Base-by-base conservation (phyloP, 2,113 vertebrate genomes). In the Fregata magnificens region DNA sequence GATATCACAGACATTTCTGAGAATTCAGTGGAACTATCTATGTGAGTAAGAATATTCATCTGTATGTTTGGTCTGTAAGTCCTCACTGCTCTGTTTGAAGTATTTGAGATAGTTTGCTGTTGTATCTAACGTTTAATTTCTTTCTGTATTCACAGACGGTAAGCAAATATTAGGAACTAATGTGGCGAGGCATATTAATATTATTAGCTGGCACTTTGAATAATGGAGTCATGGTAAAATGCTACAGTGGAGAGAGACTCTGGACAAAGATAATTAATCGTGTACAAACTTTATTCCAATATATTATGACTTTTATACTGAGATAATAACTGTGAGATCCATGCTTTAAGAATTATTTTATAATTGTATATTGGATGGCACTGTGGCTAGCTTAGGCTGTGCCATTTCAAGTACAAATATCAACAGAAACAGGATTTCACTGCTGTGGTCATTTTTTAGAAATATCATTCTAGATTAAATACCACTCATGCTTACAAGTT, bases 81-180 rank as follows among this genome's bases (percentile, higher is more conserved):
- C 73, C 79, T 83, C 62, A 82, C 44, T 71, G 69, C 36, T 92
- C 62, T n/a, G 16, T 92, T 92, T 96, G 92, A 95, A 91, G 59
- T 88, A 86, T 90, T 61, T 90, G 83, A 92, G 69, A 36, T 25
- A 63, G 18, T 50, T 80, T 89, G 21, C 74, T 63, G 77, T 74
- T 80, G 13, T 90, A 88, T 38, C 77, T 93, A 92, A 50, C n/a
- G 96, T 61, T 71, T 90, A 95, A 98, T 98, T 93, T 95, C 78
- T 87, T 94, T 93, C 69, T 58, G 32, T 96, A 89, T 85, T 95
- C 86, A 86, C 83, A 88, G 87, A 96, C 5, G 2, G 80, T 86
- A 97, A 95, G 65, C 29, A 96, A 97, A 95, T 93, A 92, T 74
- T 90, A 86, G 78, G 80, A 81, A 96, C 76, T 89, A 95, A 97